phyloP scores from a whole-genome alignment of 2,113 vertebrate species.

The Empidonax alnorum region DNA sequence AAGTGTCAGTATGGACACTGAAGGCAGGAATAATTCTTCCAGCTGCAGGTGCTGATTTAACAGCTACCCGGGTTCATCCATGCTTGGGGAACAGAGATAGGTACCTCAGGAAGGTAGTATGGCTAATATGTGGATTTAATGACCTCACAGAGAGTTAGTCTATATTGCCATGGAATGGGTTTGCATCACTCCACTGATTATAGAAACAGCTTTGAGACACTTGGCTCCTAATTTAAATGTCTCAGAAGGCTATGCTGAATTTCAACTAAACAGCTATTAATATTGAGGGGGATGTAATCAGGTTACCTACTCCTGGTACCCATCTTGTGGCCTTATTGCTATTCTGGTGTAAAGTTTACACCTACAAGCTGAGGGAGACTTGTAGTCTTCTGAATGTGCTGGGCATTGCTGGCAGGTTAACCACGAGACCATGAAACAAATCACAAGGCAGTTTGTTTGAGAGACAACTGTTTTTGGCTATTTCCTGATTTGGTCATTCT shows the following conservation, averaged over 20 bases:
- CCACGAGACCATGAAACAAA: not conserved
- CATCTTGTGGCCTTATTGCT: not conserved
- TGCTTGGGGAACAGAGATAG: not conserved
- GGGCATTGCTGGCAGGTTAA: not conserved
- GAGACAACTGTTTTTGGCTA: not conserved
- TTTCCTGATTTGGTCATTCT: not conserved
- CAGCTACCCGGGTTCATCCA: not conserved
- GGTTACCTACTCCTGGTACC: not conserved
- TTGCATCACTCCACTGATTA: not conserved
- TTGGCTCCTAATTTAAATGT: not conserved
- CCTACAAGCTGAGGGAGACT: not conserved
- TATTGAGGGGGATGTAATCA: not conserved
- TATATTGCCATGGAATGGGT: not conserved
- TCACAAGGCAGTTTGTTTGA: not conserved
- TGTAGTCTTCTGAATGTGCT: not conserved
- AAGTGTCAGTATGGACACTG: not conserved
- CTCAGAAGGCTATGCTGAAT: not conserved
- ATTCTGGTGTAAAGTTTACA: not conserved
- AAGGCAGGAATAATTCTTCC: not conserved
- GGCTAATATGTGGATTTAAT: not conserved
- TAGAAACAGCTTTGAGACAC: not conserved
- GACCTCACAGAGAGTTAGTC: not conserved
- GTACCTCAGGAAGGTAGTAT: accelerated
- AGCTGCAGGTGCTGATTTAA: not conserved
- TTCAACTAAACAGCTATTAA: not conserved